phyloP scores from a whole-genome alignment of 1,140 invertebrate species.

The Chironomus striatipennis region DNA sequence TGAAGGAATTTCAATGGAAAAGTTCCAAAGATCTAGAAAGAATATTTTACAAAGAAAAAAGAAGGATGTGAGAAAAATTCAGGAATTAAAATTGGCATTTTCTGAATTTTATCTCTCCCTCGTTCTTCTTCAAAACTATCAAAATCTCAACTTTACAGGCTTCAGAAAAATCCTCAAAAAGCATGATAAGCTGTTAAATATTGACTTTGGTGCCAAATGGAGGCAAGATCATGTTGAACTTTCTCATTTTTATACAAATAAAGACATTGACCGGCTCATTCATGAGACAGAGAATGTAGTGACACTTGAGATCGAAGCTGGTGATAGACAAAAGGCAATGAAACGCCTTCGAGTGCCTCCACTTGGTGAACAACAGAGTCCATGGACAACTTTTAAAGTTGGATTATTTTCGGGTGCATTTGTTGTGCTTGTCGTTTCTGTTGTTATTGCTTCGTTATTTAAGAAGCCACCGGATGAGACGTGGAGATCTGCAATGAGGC shows the following conservation, averaged over 20 bases:
- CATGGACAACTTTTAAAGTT: conserved; percentile 78
- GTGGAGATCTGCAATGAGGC: conserved; percentile 48
- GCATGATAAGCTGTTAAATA: conserved; percentile 71
- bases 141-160: conserved; percentile 82
- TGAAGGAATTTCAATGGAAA: conserved; percentile 38
- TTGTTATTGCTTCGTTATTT: conserved; percentile 59
- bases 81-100: conserved; percentile 84
- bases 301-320: conserved; percentile 74
- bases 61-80: conserved; percentile 54
- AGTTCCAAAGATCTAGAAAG: conserved; percentile 42
- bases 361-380: conserved; percentile 69
- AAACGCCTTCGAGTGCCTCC: conserved; percentile 79
- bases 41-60: conserved; percentile 45
- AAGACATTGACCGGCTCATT: conserved; percentile 80
- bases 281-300: conserved; percentile 71
- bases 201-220: conserved; percentile 59
- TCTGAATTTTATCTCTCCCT: conserved; percentile 86
- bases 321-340: conserved; percentile 78
- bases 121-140: conserved; percentile 65
- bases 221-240: conserved; percentile 68
- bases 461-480: conserved; percentile 33
- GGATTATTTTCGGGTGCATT: conserved; percentile 76
- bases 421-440: conserved; percentile 62
- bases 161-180: conserved; percentile 92
- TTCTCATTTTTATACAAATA: conserved; percentile 77